Evolutionary conservation across 2,888 invertebrate genomes (phyloP).

Genomic region (Calliopum simillimum): DNA sequence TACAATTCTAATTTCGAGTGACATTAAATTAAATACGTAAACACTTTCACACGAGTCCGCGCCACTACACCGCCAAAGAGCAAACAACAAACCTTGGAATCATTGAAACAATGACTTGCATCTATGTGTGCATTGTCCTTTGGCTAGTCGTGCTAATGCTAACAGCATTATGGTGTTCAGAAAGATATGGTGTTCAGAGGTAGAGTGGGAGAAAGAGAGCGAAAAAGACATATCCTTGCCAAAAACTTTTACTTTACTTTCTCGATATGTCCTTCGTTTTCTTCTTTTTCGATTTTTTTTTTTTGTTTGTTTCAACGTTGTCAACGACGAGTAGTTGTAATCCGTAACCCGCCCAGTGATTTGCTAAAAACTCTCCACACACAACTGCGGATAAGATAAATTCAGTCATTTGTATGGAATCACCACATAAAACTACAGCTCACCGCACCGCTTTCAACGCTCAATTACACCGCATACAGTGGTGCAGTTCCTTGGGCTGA

Average conservation of each 20-base stretch:
- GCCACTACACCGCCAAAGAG: not conserved
- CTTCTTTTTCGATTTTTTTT: not conserved
- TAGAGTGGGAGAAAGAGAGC: too few species aligned
- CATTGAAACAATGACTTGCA: too few species aligned
- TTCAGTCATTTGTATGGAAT: slow-evolving; percentile 25
- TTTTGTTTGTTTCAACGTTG: slow-evolving; percentile 5
- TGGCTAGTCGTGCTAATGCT: too few species aligned
- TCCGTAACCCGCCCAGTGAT: slow-evolving; percentile 10
- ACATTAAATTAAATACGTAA: slow-evolving; percentile 18
- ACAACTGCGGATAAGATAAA: slow-evolving; percentile 21
- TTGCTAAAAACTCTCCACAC: slow-evolving; percentile 21
- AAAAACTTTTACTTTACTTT: slow-evolving; percentile 19
- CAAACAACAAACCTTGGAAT: too few species aligned
- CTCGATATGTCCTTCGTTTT: slow-evolving; percentile 1
- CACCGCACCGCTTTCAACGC: slow-evolving; percentile 17
- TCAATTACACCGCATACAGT: not conserved
- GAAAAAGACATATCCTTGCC: slow-evolving; percentile 15
- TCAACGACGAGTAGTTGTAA: not conserved
- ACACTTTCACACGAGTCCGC: not conserved
- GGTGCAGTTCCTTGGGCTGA: too few species aligned
- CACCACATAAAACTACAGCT: not conserved
- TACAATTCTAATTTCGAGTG: slow-evolving; percentile 20
- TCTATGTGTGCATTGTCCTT: too few species aligned
- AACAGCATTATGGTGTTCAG: too few species aligned
- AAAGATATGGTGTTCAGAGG: too few species aligned